Evolutionary conservation across 1,140 invertebrate genomes (phyloP).

Genomic region (Alviniconcha marisindica): DNA sequence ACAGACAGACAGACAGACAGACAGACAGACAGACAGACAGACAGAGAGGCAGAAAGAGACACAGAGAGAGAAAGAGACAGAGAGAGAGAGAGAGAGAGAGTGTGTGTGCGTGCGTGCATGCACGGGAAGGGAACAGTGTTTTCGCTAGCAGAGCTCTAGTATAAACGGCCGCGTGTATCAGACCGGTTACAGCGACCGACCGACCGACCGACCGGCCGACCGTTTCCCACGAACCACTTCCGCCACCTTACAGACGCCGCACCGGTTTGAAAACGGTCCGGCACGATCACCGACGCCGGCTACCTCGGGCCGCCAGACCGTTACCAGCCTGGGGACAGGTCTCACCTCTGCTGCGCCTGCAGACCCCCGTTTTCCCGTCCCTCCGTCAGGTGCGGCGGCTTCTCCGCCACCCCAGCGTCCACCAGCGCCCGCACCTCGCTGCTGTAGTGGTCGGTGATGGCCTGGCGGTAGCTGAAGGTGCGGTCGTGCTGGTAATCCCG

Average conservation of each 20-base stretch:
- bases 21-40: neutral
- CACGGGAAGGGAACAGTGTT: too few species aligned
- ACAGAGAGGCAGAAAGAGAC: constrained; percentile 16
- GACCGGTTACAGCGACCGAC: too few species aligned
- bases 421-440: constrained; percentile 41
- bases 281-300: neutral
- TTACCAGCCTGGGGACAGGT: too few species aligned
- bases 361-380: constrained; percentile 12
- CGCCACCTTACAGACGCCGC: too few species aligned
- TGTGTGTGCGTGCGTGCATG: too few species aligned
- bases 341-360: constrained; percentile 33
- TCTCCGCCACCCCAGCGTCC: constrained; percentile 26
- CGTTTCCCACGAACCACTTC: too few species aligned
- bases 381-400: neutral
- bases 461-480: constrained; percentile 30
- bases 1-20: neutral
- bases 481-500: constrained; percentile 37
- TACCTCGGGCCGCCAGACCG: too few species aligned
- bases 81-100: neutral
- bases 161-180: too few species aligned
- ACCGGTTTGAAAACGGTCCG: too few species aligned
- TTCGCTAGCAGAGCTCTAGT: too few species aligned
- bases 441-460: constrained; percentile 26
- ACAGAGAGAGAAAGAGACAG: constrained; percentile 1
- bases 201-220: too few species aligned